Percentiles rank a stretch among this genome's conserved stretches.
These are phyloP conservation scores for Heptranchias perlo DNA, from an alignment of 2,113 vertebrate genomes.

Conservation along the genomic window DNA sequence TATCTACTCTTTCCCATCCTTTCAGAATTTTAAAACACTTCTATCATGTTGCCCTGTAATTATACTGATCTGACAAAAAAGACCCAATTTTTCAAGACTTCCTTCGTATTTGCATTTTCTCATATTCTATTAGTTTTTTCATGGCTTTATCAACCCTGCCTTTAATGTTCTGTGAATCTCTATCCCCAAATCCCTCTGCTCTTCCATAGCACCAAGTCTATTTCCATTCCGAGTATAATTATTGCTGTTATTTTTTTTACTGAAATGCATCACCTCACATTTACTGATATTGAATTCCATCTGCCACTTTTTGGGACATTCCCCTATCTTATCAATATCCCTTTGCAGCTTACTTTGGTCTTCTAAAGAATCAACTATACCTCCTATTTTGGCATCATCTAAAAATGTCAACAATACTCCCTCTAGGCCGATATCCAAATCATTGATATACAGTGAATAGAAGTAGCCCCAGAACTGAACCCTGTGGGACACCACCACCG, in stretches of 20 bases:
- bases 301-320: neutral
- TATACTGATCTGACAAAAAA: neutral
- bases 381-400: neutral
- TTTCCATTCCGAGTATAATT: neutral
- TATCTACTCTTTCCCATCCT: neutral
- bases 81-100: neutral
- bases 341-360: neutral
- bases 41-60: neutral
- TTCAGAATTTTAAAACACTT: neutral
- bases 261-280: neutral
- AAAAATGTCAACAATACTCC: neutral
- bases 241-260: neutral
- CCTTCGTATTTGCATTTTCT: neutral
- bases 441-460: neutral
- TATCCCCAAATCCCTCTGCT: neutral
- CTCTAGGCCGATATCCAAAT: neutral
- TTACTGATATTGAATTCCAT: neutral
- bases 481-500: neutral
- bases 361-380: neutral
- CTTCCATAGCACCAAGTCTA: neutral
- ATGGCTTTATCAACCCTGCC: neutral
- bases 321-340: neutral
- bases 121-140: neutral
- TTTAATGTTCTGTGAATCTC: neutral
- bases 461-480: neutral